Conservation (phyloP, 2,113 vertebrate genomes). For the Falcunculus frontatus region DNA sequence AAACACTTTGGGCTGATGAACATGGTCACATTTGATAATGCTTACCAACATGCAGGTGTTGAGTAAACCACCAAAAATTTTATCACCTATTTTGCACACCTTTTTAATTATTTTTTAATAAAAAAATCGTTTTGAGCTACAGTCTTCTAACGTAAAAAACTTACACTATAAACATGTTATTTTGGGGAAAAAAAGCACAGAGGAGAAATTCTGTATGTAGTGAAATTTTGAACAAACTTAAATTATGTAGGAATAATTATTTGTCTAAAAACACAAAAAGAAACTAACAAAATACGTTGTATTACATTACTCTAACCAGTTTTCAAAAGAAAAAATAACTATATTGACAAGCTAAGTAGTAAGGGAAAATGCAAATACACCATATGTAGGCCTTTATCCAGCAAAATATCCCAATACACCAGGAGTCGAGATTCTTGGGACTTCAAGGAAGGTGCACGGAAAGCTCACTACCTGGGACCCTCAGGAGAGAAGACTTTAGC, state of each 20-base stretch:
- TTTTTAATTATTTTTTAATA: background rate
- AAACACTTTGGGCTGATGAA: background rate
- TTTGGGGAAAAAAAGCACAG: background rate
- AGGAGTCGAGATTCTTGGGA: background rate
- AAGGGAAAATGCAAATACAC: background rate
- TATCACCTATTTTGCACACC: background rate
- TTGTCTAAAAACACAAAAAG: background rate
- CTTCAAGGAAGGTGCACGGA: background rate
- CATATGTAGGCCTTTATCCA: background rate
- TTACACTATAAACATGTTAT: background rate
- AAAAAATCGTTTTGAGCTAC: background rate
- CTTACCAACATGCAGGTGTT: background rate
- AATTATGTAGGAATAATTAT: background rate
- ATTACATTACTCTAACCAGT: background rate
- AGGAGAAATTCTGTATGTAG: background rate
- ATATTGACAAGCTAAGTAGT: background rate
- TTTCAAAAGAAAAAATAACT: background rate
- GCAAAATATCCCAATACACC: background rate
- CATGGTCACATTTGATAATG: fast-evolving
- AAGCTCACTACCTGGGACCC: background rate
- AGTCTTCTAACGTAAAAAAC: background rate
- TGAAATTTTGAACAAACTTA: background rate
- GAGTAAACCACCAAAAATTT: fast-evolving
- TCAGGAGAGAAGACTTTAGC: background rate
- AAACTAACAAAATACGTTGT: background rate